Conservation (phyloP, 2,797 vertebrate genomes). For the Cynopterus sphinx region DNA sequence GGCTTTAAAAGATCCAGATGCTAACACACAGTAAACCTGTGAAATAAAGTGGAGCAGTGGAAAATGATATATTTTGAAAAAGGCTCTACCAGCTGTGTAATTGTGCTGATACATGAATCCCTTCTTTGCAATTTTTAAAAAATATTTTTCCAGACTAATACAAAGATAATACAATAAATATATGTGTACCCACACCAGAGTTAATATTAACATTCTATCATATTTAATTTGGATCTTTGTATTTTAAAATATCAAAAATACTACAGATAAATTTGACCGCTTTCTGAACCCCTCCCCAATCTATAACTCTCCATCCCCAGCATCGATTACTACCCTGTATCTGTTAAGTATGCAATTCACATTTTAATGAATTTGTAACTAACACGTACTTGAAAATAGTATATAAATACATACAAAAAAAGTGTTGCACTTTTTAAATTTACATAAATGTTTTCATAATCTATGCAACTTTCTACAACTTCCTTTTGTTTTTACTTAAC, state of each 20-base stretch:
- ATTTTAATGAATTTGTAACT: neutral
- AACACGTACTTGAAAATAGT: neutral
- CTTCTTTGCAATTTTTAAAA: neutral
- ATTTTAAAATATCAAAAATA: conserved; percentile 1
- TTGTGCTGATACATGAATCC: neutral
- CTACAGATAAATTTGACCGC: neutral
- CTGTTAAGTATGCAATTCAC: neutral
- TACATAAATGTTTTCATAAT: neutral
- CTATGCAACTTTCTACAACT: neutral
- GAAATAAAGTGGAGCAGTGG: neutral
- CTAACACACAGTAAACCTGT: neutral
- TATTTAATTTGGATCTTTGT: neutral
- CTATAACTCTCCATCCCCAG: neutral
- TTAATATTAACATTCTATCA: neutral
- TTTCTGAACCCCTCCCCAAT: neutral
- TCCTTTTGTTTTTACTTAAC: neutral
- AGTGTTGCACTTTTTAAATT: neutral
- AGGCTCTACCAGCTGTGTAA: neutral
- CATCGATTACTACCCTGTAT: neutral
- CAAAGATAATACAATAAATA: neutral
- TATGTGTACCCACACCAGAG: neutral
- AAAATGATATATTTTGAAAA: neutral
- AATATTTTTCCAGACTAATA: neutral
- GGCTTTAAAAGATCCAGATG: neutral
- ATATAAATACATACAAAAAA: neutral